Percentiles rank a stretch among this genome's conserved stretches.
phyloP scores from a whole-genome alignment of 1,140 invertebrate genomes.

The Drosophila nebulosa region DNA sequence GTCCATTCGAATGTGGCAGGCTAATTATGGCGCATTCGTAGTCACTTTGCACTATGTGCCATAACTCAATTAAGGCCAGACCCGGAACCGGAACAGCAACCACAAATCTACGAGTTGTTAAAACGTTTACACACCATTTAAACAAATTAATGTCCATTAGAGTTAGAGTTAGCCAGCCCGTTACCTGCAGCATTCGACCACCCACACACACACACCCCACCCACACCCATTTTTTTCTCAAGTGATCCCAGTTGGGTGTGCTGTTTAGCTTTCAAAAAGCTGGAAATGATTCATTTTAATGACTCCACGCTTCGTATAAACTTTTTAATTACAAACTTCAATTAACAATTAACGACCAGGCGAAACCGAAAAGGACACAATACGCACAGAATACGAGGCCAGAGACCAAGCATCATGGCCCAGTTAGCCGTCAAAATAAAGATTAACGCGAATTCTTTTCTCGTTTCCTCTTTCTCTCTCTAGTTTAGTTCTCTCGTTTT shows the following conservation, averaged over 20 bases:
- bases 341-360: constrained; percentile 72
- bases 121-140: constrained; percentile 73
- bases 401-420: not conserved
- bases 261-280: constrained; percentile 37
- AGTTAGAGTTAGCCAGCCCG: constrained; percentile 2
- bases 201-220: not conserved
- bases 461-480: not conserved
- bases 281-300: constrained; percentile 68
- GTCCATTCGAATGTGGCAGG: not conserved
- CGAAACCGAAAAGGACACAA: constrained; percentile 29
- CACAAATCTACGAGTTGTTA: constrained; percentile 56
- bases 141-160: constrained; percentile 66
- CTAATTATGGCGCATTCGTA: constrained; percentile 16
- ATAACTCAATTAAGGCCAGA: constrained; percentile 68
- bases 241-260: not conserved
- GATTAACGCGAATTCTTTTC: not conserved
- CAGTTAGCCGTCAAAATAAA: constrained; percentile 12
- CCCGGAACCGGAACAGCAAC: constrained; percentile 9
- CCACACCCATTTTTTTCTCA: not conserved
- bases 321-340: constrained; percentile 79
- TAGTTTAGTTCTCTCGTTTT: not conserved
- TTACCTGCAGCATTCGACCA: constrained; percentile 24
- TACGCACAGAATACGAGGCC: constrained; percentile 1
- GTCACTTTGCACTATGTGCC: constrained; percentile 48
- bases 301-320: constrained; percentile 64